Evolutionary conservation across 2,797 vertebrate species (phyloP).

Genomic region (Manis crassicaudata): DNA sequence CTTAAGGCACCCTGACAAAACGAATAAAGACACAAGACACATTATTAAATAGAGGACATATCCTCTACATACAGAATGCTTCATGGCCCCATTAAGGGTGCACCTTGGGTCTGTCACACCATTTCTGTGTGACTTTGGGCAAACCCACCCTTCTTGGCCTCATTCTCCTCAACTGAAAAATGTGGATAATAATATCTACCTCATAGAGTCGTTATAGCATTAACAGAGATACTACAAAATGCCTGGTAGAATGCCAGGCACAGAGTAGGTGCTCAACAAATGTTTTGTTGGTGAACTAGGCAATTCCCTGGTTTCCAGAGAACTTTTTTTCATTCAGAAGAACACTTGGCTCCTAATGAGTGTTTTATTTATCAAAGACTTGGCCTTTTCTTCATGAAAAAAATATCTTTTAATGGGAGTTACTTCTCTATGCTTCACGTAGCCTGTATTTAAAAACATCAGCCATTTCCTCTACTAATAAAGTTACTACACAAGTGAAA

Average conservation of each 20-base stretch:
- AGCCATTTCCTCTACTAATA: constrained; percentile 25
- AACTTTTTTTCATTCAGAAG: constrained; percentile 8
- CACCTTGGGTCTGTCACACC: neutral
- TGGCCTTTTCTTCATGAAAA: constrained; percentile 60
- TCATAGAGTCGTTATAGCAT: neutral
- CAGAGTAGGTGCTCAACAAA: constrained; percentile 8
- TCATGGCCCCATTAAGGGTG: neutral
- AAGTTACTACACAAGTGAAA: constrained; percentile 53
- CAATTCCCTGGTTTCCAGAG: constrained; percentile 18
- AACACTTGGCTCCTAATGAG: constrained; percentile 30
- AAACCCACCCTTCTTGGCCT: neutral
- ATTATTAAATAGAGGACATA: neutral
- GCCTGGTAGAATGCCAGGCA: neutral
- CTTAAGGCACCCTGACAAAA: neutral
- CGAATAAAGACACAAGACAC: neutral
- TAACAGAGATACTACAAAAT: neutral
- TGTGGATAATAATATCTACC: neutral
- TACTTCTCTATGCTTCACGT: constrained; percentile 55
- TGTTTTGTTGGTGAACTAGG: neutral
- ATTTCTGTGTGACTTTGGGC: neutral
- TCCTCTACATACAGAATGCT: rapidly evolving
- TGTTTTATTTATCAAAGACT: constrained; percentile 49
- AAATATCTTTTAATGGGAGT: constrained; percentile 35
- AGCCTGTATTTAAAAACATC: constrained; percentile 51
- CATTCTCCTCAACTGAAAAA: neutral